Evolutionary conservation across 2,113 vertebrate species (phyloP).

Genomic region (Poeciliopsis occidentalis): DNA sequence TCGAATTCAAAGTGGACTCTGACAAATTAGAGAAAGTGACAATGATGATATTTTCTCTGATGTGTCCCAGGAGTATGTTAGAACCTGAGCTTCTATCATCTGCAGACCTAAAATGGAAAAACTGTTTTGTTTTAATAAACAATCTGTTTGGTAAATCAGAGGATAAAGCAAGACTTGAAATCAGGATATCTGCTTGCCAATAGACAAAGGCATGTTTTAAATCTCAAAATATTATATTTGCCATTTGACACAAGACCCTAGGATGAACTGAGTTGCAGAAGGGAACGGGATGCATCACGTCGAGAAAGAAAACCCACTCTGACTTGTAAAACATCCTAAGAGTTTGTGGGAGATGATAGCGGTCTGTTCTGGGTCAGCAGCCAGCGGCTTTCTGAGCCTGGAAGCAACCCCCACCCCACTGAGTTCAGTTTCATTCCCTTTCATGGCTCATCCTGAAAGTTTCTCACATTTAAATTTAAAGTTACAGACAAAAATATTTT

Average conservation of each 20-base stretch:
- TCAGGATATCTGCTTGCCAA: constrained; percentile 23
- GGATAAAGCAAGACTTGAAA: constrained; percentile 26
- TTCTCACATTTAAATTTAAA: background rate
- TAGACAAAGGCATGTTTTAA: constrained; percentile 24
- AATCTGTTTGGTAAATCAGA: constrained; percentile 36
- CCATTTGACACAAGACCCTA: constrained; percentile 31
- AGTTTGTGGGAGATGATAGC: constrained; percentile 58
- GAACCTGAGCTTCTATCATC: constrained; percentile 16
- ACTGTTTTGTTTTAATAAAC: constrained; percentile 36
- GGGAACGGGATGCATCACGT: constrained; percentile 39
- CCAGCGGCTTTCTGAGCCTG: constrained; percentile 47
- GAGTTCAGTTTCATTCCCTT: constrained; percentile 7
- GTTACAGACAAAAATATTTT: background rate
- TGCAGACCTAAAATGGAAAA: constrained; percentile 7
- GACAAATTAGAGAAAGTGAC: background rate
- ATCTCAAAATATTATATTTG: constrained; percentile 23
- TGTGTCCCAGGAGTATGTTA: background rate
- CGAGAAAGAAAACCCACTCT: constrained; percentile 29
- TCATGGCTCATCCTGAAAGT: background rate
- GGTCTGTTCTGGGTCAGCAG: constrained; percentile 43
- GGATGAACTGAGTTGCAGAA: constrained; percentile 16
- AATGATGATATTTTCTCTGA: background rate
- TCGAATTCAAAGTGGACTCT: background rate
- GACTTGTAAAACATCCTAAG: constrained; percentile 54
- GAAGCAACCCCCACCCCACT: constrained; percentile 26